Base-by-base conservation (phyloP, 2,888 invertebrate genomes). In the Phortica okadai region DNA sequence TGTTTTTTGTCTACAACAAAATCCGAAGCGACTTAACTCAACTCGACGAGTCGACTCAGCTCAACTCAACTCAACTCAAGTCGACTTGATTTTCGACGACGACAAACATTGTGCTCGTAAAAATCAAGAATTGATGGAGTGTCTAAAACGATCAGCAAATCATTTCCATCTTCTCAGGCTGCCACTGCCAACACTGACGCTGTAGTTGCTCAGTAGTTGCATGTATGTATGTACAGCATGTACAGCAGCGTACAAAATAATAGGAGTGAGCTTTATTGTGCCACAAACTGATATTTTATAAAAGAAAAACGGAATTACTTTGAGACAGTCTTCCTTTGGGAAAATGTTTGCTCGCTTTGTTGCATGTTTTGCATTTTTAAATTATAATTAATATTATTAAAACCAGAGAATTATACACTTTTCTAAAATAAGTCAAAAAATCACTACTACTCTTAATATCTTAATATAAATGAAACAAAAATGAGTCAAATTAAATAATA, bases 91-190 rank as follows among this genome's bases (percentile, higher is more conserved):
- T 25, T 21, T 64, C 42, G 44, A 69, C 45, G 69, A n/a, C 25
- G 54, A 54, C 62, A 73, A 14, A 88, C 87, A 87, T 88, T 88
- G 89, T 82, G 89, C 88, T 90, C 90, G 85, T 90, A 90, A 90
- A 89, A 89, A 90, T 90, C 90, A 90, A 89, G 89, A 90, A 90
- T 90, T 90, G 89, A 90, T 90, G 90, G 89, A 90, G 89, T 90
- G 90, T 89, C 89, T 86, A 88, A 83, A 85, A 84, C 89, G 89
- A 90, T 89, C 89, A 88, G 85, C 89, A 90, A 90, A 90, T 90
- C 88, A 89, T 90, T 90, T 89, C 83, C 89, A 86, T 83, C 84
- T 81, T 80, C 81, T 76, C 41, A 50, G 50, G 50, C 50, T 50
- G 50, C 8, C 50, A 11, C 50, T 11, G 50, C 50, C 14, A 50